phyloP scores from a whole-genome alignment of 2,888 invertebrate species.

The Agrotis ipsilon region DNA sequence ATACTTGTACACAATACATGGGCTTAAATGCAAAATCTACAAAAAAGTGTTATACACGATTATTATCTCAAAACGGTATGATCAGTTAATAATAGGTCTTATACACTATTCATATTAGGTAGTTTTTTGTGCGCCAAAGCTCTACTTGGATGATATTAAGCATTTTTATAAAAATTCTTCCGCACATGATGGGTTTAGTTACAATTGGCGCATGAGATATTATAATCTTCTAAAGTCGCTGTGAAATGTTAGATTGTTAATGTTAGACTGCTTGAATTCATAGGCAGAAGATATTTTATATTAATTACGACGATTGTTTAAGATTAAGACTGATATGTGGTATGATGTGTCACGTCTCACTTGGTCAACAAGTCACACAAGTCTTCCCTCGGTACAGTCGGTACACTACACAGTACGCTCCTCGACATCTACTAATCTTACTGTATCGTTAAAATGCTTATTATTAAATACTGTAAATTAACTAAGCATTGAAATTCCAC shows the following conservation, averaged over 20 bases:
- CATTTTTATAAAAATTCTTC: slow-evolving; percentile 69
- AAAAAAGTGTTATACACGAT: slow-evolving; percentile 88
- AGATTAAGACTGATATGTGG: slow-evolving; percentile 88
- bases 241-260: slow-evolving; percentile 30
- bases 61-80: slow-evolving; percentile 86
- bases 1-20: slow-evolving; percentile 88
- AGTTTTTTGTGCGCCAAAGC: slow-evolving; percentile 88
- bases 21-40: slow-evolving; percentile 90
- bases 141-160: slow-evolving; percentile 86
- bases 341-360: slow-evolving; percentile 88
- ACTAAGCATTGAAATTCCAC: slow-evolving; percentile 52
- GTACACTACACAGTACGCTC: slow-evolving; percentile 47
- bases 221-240: slow-evolving; percentile 22
- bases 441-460: slow-evolving; percentile 55
- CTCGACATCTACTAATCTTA: slow-evolving; percentile 62
- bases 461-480: slow-evolving; percentile 55
- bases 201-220: slow-evolving; percentile 52
- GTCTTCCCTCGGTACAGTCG: slow-evolving; percentile 48
- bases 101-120: slow-evolving; percentile 82
- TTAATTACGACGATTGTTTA: slow-evolving; percentile 75
- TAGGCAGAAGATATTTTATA: slow-evolving; percentile 73
- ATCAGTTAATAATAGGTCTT: slow-evolving; percentile 86
- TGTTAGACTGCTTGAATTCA: slow-evolving; percentile 52
- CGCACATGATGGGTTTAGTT: slow-evolving; percentile 67
- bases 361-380: slow-evolving; percentile 83